Evolutionary conservation across 2,888 invertebrate species (phyloP).

Genomic region (Drosophila macrospina): DNA sequence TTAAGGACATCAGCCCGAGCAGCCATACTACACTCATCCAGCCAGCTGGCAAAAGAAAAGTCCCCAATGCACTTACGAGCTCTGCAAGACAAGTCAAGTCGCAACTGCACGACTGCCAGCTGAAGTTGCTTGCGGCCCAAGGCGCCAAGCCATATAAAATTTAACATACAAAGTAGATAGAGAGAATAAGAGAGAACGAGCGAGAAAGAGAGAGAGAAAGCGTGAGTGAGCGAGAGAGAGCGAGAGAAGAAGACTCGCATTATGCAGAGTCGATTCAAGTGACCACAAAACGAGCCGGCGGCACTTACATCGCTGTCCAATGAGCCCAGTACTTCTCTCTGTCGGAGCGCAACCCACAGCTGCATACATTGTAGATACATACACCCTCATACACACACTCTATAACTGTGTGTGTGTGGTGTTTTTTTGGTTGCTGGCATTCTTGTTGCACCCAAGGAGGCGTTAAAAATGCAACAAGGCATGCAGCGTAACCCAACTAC

Average conservation of each 20-base stretch:
- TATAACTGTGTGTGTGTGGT: constrained; percentile 1
- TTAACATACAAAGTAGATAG: constrained; percentile 49
- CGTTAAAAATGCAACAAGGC: constrained; percentile 39
- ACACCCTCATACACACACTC: too few relatives aligned
- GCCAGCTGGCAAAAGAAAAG: constrained; percentile 35
- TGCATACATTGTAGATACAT: constrained; percentile 30
- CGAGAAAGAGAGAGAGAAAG: neutral
- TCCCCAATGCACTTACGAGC: constrained; percentile 72
- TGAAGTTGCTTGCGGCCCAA: constrained; percentile 24
- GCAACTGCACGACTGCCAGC: constrained; percentile 8
- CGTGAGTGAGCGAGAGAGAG: neutral
- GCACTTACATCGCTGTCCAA: constrained; percentile 48
- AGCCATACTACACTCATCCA: neutral
- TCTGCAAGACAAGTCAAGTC: constrained; percentile 42
- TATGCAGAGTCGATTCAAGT: constrained; percentile 59
- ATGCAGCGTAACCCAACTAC: constrained; percentile 20
- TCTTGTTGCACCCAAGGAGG: constrained; percentile 32
- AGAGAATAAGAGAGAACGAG: neutral
- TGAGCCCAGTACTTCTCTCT: constrained; percentile 23
- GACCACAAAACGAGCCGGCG: constrained; percentile 63
- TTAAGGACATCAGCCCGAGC: constrained; percentile 55
- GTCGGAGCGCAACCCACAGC: constrained; percentile 32
- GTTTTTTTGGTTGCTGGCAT: constrained; percentile 13
- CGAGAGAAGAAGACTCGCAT: constrained; percentile 12
- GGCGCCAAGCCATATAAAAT: constrained; percentile 51